phyloP scores from a whole-genome alignment of 2,888 invertebrate genomes.

The Eupithecia insigniata region DNA sequence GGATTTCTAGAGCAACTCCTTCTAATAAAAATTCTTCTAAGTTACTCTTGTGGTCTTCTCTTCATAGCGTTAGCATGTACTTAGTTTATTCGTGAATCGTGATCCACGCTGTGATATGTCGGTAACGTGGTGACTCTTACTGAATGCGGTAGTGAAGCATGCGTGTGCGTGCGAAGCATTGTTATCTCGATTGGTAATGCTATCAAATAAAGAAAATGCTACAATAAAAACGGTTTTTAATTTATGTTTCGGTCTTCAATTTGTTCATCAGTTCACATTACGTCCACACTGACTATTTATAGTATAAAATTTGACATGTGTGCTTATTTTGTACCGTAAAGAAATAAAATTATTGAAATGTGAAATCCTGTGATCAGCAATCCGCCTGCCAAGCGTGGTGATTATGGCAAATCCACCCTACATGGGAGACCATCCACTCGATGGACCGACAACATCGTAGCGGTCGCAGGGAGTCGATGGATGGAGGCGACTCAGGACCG shows the following conservation, averaged over 20 bases:
- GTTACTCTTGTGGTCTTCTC: neutral
- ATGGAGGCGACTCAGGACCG: too few relatives aligned
- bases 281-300: too few relatives aligned
- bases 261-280: too few relatives aligned
- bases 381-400: too few relatives aligned
- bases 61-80: neutral
- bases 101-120: neutral
- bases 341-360: too few relatives aligned
- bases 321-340: too few relatives aligned
- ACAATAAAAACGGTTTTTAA: neutral
- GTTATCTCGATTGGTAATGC: conserved; percentile 2
- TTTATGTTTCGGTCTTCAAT: neutral
- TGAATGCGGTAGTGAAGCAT: neutral
- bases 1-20: neutral
- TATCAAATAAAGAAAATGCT: neutral
- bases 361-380: too few relatives aligned
- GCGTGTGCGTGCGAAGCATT: neutral
- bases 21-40: neutral
- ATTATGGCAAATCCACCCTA: too few relatives aligned
- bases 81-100: neutral
- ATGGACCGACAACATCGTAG: too few relatives aligned
- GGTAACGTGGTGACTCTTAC: neutral
- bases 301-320: too few relatives aligned
- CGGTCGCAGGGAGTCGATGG: too few relatives aligned
- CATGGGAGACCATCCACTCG: too few relatives aligned